A percentile compares a stretch with the other conserved stretches of the same genome.
phyloP scores from a whole-genome alignment of 1,140 invertebrate genomes.

The Ceratina calcarata region DNA sequence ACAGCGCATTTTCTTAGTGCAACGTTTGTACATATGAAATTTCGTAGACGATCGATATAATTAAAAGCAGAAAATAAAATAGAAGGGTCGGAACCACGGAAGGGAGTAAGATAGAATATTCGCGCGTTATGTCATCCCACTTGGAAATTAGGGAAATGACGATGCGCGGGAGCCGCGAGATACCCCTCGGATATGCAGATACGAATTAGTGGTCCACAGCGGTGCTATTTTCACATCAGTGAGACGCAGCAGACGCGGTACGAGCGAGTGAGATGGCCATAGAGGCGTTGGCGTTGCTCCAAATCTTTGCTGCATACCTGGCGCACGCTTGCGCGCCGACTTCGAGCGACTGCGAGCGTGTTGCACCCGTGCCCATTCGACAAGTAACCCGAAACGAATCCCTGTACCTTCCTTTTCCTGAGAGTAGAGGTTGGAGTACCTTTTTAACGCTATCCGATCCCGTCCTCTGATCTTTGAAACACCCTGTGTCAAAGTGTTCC shows the following conservation, averaged over 20 bases:
- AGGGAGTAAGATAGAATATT: conserved; percentile 19
- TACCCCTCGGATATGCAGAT: conserved; percentile 47
- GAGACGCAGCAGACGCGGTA: conserved; percentile 49
- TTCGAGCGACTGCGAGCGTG: conserved; percentile 33
- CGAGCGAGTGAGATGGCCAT: neutral
- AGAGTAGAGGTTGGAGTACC: neutral
- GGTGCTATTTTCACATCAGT: conserved; percentile 59
- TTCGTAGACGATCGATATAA: no score
- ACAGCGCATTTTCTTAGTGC: no score
- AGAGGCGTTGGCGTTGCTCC: conserved; percentile 50
- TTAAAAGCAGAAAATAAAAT: no score
- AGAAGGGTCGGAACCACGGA: no score
- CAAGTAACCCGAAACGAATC: conserved; percentile 19
- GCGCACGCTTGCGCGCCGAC: conserved; percentile 33
- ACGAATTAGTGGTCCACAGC: conserved; percentile 50
- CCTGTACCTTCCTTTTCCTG: neutral
- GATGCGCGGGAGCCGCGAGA: neutral
- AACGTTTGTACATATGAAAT: no score
- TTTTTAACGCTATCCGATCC: conserved; percentile 23
- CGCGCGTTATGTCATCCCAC: conserved; percentile 41
- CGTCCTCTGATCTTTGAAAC: conserved; percentile 13
- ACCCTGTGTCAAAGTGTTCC: neutral
- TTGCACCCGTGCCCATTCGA: conserved; percentile 33
- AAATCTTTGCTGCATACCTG: conserved; percentile 46
- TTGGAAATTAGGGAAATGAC: conserved; percentile 53